phyloP scores from a whole-genome alignment of 1,140 invertebrate species.

The Octopus bimaculoides region DNA sequence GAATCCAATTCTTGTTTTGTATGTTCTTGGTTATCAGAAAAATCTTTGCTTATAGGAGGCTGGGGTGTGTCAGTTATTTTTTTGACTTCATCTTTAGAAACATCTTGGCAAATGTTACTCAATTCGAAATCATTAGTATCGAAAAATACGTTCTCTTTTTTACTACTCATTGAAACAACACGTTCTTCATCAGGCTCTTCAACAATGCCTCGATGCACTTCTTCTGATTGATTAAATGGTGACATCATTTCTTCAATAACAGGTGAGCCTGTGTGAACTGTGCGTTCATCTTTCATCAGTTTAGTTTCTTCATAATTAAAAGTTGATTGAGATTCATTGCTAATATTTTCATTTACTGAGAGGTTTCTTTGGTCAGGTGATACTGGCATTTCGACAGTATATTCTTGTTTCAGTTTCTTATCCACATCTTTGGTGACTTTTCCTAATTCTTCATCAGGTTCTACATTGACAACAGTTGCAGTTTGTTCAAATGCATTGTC shows the following conservation, averaged over 20 bases:
- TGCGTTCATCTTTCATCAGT: too few relatives aligned
- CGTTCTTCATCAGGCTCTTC: not conserved
- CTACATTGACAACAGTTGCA: not conserved
- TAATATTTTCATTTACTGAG: not conserved
- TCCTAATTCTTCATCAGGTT: not conserved
- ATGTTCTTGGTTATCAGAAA: too few relatives aligned
- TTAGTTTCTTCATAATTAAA: too few relatives aligned
- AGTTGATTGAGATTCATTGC: not conserved
- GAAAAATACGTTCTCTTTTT: too few relatives aligned
- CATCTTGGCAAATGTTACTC: not conserved
- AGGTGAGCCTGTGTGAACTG: not conserved
- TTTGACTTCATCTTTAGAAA: too few relatives aligned
- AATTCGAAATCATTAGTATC: not conserved
- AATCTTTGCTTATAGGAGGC: too few relatives aligned
- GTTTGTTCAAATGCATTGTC: not conserved
- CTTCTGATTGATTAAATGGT: not conserved
- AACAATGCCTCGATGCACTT: slow-evolving; percentile 5
- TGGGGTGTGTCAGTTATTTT: too few relatives aligned
- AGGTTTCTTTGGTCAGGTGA: not conserved
- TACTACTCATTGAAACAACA: too few relatives aligned
- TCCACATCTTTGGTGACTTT: not conserved
- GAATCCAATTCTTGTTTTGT: too few relatives aligned
- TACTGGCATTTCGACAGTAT: not conserved
- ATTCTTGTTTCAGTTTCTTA: not conserved
- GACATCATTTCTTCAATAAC: slow-evolving; percentile 1